A percentile compares a stretch with the other conserved stretches of the same genome.
Evolutionary conservation across 2,888 invertebrate genomes (phyloP).

Genomic region (Pyrrhia umbra): DNA sequence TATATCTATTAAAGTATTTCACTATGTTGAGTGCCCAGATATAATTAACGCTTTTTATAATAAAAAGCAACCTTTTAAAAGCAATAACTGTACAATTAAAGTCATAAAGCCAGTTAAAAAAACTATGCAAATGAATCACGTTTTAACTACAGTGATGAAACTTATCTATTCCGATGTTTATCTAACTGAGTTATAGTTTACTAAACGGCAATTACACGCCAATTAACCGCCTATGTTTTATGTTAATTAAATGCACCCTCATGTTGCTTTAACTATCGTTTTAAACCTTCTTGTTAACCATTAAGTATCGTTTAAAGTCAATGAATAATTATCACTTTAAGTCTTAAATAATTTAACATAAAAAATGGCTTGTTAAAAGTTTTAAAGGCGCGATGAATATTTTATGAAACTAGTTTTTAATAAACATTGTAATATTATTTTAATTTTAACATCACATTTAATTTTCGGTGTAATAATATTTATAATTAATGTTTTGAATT

Average conservation of each 20-base stretch:
- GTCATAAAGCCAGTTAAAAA: slow-evolving; percentile 29
- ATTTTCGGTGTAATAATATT: slow-evolving; percentile 17
- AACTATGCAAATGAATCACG: slow-evolving; percentile 52
- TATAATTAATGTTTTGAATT: slow-evolving; percentile 34
- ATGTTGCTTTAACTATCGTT: slow-evolving; percentile 51
- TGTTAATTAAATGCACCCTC: slow-evolving; percentile 86
- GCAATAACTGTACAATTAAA: slow-evolving; percentile 20
- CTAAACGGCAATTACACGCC: slow-evolving; percentile 85
- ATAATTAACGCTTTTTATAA: neutral
- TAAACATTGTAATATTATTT: slow-evolving; percentile 28
- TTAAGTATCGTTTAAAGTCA: slow-evolving; percentile 46
- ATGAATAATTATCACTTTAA: slow-evolving; percentile 58
- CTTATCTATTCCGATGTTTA: slow-evolving; percentile 65
- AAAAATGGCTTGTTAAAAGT: slow-evolving; percentile 5
- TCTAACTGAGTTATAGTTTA: slow-evolving; percentile 67
- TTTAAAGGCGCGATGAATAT: slow-evolving; percentile 17
- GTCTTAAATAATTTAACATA: slow-evolving; percentile 17
- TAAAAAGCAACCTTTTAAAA: neutral
- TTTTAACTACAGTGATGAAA: slow-evolving; percentile 61
- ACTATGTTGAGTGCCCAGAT: neutral
- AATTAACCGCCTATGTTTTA: slow-evolving; percentile 77
- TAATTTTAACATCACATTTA: slow-evolving; percentile 19
- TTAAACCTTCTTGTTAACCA: slow-evolving; percentile 57
- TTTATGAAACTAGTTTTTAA: slow-evolving; percentile 1
- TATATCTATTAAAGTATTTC: neutral